Conservation (phyloP, 1,140 invertebrate genomes). For the Sarcophaga bullata region DNA sequence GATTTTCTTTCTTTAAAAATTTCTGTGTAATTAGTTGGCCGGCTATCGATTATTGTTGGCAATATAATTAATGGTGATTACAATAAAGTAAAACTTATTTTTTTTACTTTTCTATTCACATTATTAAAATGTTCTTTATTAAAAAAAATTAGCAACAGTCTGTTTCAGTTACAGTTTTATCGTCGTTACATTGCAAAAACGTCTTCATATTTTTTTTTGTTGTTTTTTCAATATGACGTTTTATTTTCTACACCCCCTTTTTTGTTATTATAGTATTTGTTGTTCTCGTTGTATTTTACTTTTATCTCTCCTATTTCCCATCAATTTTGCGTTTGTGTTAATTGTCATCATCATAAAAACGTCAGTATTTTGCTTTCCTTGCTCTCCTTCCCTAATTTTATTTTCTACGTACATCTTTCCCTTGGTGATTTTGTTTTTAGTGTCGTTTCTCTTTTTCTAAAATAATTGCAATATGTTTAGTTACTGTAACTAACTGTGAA, state of each 20-base stretch:
- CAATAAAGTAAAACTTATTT: neutral
- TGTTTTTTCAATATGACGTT: neutral
- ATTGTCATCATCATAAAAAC: neutral
- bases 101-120: neutral
- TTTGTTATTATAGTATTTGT: neutral
- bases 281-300: neutral
- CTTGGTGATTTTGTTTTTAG: neutral
- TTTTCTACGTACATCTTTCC: neutral
- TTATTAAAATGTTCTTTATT: neutral
- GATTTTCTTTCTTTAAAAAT: neutral
- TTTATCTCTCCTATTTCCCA: neutral
- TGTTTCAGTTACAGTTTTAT: too few species aligned
- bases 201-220: too few species aligned
- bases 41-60: neutral
- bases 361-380: neutral
- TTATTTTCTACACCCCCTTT: neutral
- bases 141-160: neutral
- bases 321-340: neutral
- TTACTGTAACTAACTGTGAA: constrained; percentile 10
- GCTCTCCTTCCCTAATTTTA: neutral
- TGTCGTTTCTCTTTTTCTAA: neutral
- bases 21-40: too few species aligned
- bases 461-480: neutral
- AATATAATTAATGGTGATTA: neutral
- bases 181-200: too few species aligned